phyloP scores from a whole-genome alignment of 2,888 invertebrate species.

The Amphiduros pacificus region DNA sequence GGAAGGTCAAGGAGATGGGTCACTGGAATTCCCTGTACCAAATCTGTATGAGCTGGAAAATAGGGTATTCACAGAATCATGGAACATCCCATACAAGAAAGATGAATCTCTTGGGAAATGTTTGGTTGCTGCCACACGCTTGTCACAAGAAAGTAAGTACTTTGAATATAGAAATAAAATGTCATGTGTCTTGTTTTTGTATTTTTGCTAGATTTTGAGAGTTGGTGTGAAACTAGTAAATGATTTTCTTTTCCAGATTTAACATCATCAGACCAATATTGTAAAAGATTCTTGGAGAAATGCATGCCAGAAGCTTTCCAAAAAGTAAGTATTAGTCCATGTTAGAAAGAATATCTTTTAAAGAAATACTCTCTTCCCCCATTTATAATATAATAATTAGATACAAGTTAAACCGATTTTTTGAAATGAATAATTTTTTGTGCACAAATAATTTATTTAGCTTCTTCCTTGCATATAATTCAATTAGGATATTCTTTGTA shows the following conservation, averaged over 20 bases:
- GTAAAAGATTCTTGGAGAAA: constrained; percentile 59
- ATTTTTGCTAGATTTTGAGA: too few species aligned
- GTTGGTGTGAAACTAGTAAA: too few species aligned
- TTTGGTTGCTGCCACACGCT: constrained; percentile 58
- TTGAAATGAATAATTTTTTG: too few species aligned
- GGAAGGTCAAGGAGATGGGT: constrained; percentile 35
- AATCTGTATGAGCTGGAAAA: constrained; percentile 62
- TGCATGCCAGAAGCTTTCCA: constrained; percentile 62
- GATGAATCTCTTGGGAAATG: constrained; percentile 63
- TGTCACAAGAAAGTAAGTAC: constrained; percentile 59
- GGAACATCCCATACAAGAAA: constrained; percentile 63
- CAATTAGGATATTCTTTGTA: too few species aligned
- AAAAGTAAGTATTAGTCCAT: constrained; percentile 47
- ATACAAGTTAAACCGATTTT: too few species aligned
- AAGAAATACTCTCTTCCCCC: too few species aligned
- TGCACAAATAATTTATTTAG: too few species aligned
- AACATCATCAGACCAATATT: constrained; percentile 60
- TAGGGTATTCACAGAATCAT: constrained; percentile 62
- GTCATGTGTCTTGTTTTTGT: not conserved
- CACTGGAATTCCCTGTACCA: constrained; percentile 59
- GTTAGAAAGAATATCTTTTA: too few species aligned
- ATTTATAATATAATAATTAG: too few species aligned
- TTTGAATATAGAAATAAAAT: not conserved
- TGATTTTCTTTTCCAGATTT: too few species aligned
- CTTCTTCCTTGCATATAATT: too few species aligned